Evolutionary conservation across 2,797 vertebrate species (phyloP).

Genomic region (Cuculus canorus): DNA sequence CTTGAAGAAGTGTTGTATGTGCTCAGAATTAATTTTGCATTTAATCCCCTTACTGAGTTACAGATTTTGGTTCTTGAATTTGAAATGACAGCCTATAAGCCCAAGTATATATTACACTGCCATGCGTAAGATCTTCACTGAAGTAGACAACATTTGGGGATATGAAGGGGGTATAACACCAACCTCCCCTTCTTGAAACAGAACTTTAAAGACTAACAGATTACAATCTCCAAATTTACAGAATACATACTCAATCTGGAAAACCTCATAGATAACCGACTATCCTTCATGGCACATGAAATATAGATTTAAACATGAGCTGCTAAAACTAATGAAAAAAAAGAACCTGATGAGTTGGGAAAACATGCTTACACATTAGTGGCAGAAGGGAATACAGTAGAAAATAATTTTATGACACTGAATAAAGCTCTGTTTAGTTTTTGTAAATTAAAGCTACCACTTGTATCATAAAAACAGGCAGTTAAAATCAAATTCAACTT

Average conservation of each 20-base stretch:
- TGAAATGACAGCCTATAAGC: background rate
- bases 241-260: background rate
- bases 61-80: background rate
- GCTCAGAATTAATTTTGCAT: background rate
- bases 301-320: background rate
- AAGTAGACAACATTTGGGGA: background rate
- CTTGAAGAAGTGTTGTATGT: background rate
- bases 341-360: background rate
- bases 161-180: background rate
- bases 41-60: background rate
- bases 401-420: background rate
- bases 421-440: background rate
- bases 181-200: background rate
- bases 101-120: background rate
- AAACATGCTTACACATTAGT: conserved; percentile 6
- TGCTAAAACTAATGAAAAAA: conserved; percentile 14
- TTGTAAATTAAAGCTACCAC: background rate
- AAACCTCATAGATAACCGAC: background rate
- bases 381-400: background rate
- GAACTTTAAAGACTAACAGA: background rate
- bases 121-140: background rate
- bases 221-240: background rate
- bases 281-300: background rate
- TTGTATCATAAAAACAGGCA: background rate
- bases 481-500: background rate